These are phyloP conservation scores for Mastacembelus armatus DNA, from an alignment of 2,797 vertebrate genomes.

Conservation along the genomic window DNA sequence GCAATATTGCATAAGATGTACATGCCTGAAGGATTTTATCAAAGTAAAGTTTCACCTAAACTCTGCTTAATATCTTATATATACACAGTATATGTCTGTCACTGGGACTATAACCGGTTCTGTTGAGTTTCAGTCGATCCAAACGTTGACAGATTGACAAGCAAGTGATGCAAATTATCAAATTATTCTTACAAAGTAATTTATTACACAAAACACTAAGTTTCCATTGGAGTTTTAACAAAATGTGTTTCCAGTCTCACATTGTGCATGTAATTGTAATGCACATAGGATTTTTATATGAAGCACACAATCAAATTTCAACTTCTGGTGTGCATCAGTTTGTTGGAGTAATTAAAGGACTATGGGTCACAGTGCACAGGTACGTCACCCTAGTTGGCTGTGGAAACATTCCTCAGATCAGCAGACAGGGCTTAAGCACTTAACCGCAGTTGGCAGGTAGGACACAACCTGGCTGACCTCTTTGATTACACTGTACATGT, in stretches of 20 bases:
- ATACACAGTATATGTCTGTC: too few species aligned
- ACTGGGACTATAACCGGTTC: not conserved
- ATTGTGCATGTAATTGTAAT: conserved; percentile 69
- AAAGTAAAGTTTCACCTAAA: too few species aligned
- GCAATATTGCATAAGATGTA: too few species aligned
- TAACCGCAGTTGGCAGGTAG: conserved; percentile 74
- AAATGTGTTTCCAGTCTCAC: conserved; percentile 83
- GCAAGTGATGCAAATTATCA: conserved; percentile 57
- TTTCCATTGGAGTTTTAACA: conserved; percentile 81
- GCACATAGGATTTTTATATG: conserved; percentile 72
- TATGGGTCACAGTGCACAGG: conserved; percentile 78
- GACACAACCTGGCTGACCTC: conserved; percentile 69
- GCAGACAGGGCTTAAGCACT: conserved; percentile 77
- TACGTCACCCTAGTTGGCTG: conserved; percentile 74
- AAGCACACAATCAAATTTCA: conserved; percentile 71
- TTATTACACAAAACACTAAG: conserved; percentile 88
- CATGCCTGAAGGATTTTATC: too few species aligned
- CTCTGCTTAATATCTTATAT: too few species aligned
- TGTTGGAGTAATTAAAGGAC: conserved; percentile 69
- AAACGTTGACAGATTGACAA: too few species aligned
- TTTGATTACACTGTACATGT: conserved; percentile 67
- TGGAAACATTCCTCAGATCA: conserved; percentile 77
- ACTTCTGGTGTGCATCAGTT: conserved; percentile 72
- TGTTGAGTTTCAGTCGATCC: conserved; percentile 3
- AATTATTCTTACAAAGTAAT: conserved; percentile 84